Evolutionary conservation across 2,888 invertebrate genomes (phyloP).

Genomic region (Phaedon cochleariae): DNA sequence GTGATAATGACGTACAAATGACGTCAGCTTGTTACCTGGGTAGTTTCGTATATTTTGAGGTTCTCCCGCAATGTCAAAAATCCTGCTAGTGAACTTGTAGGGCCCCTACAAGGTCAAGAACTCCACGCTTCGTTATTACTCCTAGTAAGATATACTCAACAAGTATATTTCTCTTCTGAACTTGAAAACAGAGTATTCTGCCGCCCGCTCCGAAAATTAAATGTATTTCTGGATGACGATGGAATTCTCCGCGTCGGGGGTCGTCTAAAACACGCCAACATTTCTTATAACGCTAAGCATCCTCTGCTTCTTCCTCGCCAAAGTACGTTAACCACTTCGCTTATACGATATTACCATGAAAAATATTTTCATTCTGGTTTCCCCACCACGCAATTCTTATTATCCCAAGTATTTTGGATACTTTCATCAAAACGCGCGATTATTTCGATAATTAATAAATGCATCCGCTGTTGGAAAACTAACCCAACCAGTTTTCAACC

Average conservation of each 20-base stretch:
- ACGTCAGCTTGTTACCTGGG: too few species aligned
- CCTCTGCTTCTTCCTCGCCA: not conserved
- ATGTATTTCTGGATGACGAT: slow-evolving; percentile 7
- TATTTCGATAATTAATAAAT: not conserved
- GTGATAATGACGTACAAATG: too few species aligned
- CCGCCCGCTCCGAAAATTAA: not conserved
- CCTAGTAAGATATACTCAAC: not conserved
- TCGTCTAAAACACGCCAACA: slow-evolving; percentile 1
- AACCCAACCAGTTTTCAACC: not conserved
- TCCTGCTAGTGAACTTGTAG: too few species aligned
- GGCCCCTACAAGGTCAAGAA: too few species aligned
- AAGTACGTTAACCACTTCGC: not conserved
- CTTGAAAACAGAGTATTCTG: not conserved
- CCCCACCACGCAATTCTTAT: not conserved
- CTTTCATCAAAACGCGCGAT: slow-evolving; percentile 10
- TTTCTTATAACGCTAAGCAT: slow-evolving; percentile 1
- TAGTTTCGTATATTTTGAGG: too few species aligned
- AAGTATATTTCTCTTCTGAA: not conserved
- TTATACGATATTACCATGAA: slow-evolving; percentile 10
- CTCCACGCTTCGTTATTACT: not conserved
- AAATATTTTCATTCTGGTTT: slow-evolving; percentile 19
- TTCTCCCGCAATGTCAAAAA: too few species aligned
- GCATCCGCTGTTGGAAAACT: slow-evolving; percentile 8
- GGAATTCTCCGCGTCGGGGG: slow-evolving; percentile 17
- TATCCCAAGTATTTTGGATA: slow-evolving; percentile 19